A percentile compares a stretch with the other conserved stretches of the same genome.
These are phyloP conservation scores for Tethea ocularis DNA, from an alignment of 2,888 invertebrate species.

Conservation along the genomic window DNA sequence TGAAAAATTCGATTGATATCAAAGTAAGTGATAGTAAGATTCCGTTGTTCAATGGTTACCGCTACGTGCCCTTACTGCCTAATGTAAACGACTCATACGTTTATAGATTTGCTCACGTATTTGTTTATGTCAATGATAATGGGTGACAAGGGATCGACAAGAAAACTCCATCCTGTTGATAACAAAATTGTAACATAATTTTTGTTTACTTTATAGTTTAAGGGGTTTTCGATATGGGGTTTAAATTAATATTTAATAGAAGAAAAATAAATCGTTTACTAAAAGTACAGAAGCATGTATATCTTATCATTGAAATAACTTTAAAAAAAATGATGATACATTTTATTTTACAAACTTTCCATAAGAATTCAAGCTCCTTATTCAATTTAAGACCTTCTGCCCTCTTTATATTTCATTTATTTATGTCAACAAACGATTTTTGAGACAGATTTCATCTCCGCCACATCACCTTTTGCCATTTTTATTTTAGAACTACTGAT, in stretches of 20 bases:
- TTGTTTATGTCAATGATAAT: constrained; percentile 57
- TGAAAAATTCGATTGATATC: too few relatives aligned
- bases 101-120: constrained; percentile 25
- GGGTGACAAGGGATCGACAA: constrained; percentile 37
- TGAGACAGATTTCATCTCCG: too few relatives aligned
- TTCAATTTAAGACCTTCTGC: too few relatives aligned
- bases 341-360: too few relatives aligned
- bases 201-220: constrained; percentile 1
- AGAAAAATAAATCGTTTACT: neutral
- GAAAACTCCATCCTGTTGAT: constrained; percentile 36
- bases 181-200: constrained; percentile 21
- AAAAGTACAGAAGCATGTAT: too few relatives aligned
- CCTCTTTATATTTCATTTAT: too few relatives aligned
- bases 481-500: neutral
- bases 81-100: neutral
- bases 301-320: too few relatives aligned
- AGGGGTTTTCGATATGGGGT: neutral
- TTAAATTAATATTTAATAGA: neutral
- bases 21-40: neutral
- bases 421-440: too few relatives aligned
- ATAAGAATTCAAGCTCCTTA: too few relatives aligned
- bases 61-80: neutral
- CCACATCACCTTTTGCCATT: neutral
- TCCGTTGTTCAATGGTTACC: neutral
- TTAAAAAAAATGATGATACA: too few relatives aligned